phyloP scores from a whole-genome alignment of 64 coral and sea anemone genomes.

The Stylophora pistillata region DNA sequence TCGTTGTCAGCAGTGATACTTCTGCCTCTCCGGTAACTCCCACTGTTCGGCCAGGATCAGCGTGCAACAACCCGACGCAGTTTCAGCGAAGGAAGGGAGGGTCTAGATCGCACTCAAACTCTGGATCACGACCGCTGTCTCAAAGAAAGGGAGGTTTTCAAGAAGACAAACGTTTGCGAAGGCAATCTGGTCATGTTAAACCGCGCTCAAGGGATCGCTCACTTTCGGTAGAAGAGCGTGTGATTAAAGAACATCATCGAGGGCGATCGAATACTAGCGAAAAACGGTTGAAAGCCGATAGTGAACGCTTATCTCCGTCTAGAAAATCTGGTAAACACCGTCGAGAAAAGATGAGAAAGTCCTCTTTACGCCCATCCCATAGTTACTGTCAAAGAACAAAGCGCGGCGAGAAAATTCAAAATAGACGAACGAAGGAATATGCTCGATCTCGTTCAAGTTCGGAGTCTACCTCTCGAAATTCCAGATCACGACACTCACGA shows the following conservation, averaged over 20 bases:
- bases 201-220: not conserved
- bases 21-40: not conserved
- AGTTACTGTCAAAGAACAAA: not conserved
- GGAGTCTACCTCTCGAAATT: not conserved
- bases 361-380: not conserved
- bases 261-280: not conserved
- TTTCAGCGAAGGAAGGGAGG: not conserved
- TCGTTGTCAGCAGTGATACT: constrained; percentile 4
- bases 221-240: not conserved
- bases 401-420: not conserved
- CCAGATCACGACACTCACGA: not conserved
- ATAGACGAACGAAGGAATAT: not conserved
- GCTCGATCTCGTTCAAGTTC: not conserved
- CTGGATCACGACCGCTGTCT: not conserved
- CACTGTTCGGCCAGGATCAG: not conserved
- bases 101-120: not conserved
- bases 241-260: not conserved
- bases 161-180: not conserved
- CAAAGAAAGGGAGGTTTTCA: not conserved
- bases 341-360: not conserved
- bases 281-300: not conserved
- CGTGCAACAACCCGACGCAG: not conserved
- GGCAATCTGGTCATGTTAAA: not conserved
- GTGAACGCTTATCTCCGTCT: not conserved
- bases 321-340: not conserved